These are phyloP conservation scores for Vesta saturnalis DNA, from an alignment of 2,888 invertebrate species.

Conservation along the genomic window DNA sequence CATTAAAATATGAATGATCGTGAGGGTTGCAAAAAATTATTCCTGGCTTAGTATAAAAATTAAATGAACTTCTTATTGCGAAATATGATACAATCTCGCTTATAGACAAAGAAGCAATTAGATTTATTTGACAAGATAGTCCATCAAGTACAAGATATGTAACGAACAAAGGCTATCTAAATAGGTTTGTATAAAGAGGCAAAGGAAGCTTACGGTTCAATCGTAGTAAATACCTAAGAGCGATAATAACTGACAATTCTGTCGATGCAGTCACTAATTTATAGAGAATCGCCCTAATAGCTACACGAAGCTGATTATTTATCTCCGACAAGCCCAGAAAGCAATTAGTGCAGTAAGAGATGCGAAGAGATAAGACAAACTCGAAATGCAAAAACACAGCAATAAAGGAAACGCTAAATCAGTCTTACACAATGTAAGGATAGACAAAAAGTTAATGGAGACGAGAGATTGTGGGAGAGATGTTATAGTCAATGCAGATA, in stretches of 20 bases:
- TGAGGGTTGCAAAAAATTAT: conserved; percentile 5
- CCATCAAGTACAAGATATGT: conserved; percentile 15
- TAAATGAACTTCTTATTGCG: conserved; percentile 17
- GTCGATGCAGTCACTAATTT: conserved; percentile 52
- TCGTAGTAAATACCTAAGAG: conserved; percentile 38
- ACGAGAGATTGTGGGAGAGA: conserved; percentile 45
- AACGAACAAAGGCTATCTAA: conserved; percentile 15
- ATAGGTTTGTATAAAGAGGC: conserved; percentile 11
- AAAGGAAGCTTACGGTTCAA: conserved; percentile 32
- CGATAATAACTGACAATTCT: conserved; percentile 43
- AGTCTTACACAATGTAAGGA: conserved; percentile 48
- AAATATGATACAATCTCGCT: conserved; percentile 5
- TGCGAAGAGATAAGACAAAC: conserved; percentile 48
- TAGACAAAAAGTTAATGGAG: conserved; percentile 49
- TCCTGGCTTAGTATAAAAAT: conserved; percentile 11
- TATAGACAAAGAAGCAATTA: conserved; percentile 14
- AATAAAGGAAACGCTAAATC: conserved; percentile 49
- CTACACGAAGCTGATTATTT: conserved; percentile 56
- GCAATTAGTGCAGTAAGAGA: conserved; percentile 50
- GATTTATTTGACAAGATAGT: conserved; percentile 18
- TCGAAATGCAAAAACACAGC: conserved; percentile 53
- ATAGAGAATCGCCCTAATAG: conserved; percentile 55
- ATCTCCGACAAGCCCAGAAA: conserved; percentile 51
- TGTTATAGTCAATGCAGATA: conserved; percentile 37
- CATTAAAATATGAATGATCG: conserved; percentile 19